Base-by-base conservation (phyloP, 2,797 vertebrate genomes). In the Neosilurus hyrtlii region DNA sequence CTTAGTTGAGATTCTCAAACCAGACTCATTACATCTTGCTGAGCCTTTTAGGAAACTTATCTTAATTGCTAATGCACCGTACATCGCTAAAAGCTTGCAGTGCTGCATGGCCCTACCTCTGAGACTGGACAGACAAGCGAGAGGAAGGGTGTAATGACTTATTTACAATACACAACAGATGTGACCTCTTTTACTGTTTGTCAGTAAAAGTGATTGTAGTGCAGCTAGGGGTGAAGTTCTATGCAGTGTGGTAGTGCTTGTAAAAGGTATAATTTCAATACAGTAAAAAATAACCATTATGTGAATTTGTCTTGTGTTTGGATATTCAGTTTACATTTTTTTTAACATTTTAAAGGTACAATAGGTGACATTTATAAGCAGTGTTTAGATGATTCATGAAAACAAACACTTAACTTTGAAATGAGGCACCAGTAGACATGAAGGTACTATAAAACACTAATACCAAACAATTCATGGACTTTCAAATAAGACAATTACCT, bases 1-100 rank as follows among this genome's bases (percentile, higher is more conserved):
- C 7, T 9, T 4, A 54, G 49, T 35, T 18, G 24, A 24, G 24
- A 56, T 56, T 10, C 15, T 56, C 24, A 56, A 10, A 51, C 52
- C 22, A 43, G 43, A 37, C 26, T 22, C 26, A 22, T 9, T 18
- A 26, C 16, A 35, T 57, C 16, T 35, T 57, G 15, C 72, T 37
- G 20, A 62, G 35, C 57, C 57, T 76, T 75, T 75, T 59, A 57
- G 54, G 54, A 57, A 57, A 56, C 54, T 57, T 76, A 57, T 26
- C 73, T 37, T 76, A 61, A 61, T 75, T 37, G 54, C 54, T 37
- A 59, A 75, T 59, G 52, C 72, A 73, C n/a, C 24, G 2, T 16
- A 24, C 49, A 54, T 24, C 2, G 3, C 43, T n/a, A n/a, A 51
- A 51, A 26, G 51, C 43, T 71, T 51, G 22, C 43, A 71, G 43